Conservation (phyloP, 2,113 vertebrate species). For the Tonatia bakeri region DNA sequence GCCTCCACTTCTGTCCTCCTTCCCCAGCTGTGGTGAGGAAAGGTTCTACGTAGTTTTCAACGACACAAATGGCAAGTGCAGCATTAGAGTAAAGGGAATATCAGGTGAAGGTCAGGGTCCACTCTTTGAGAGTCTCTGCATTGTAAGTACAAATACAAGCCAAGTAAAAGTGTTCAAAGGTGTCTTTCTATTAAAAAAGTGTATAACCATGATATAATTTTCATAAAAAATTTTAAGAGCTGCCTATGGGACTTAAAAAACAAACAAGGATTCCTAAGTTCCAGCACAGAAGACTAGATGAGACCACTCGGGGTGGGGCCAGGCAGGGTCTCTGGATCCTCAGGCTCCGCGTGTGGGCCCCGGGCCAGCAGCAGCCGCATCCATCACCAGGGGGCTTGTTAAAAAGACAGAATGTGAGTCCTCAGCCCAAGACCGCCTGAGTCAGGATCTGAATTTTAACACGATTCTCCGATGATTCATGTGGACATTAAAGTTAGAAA, state of each 20-base stretch:
- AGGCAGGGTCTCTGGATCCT: not conserved
- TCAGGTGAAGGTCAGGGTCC: not conserved
- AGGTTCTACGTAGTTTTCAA: not conserved
- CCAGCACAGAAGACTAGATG: not conserved
- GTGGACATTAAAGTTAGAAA: not conserved
- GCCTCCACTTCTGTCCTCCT: not conserved
- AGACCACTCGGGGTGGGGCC: not conserved
- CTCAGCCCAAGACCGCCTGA: not conserved
- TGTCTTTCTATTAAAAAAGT: conserved; percentile 2
- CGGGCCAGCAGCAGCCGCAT: not conserved
- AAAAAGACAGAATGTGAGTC: not conserved
- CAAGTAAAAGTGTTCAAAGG: not conserved
- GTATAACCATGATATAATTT: not conserved
- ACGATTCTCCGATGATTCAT: not conserved
- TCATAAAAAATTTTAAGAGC: not conserved
- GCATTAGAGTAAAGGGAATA: not conserved
- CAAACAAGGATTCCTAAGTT: not conserved
- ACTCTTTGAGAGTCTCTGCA: not conserved
- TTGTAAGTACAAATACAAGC: not conserved
- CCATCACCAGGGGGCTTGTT: not conserved
- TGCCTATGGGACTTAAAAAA: not conserved
- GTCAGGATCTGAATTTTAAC: conserved; percentile 2
- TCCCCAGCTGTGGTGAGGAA: not conserved
- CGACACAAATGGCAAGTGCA: not conserved
- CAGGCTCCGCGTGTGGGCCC: not conserved